Conservation (phyloP, 2,888 invertebrate species). For the Aporophyla nigra region DNA sequence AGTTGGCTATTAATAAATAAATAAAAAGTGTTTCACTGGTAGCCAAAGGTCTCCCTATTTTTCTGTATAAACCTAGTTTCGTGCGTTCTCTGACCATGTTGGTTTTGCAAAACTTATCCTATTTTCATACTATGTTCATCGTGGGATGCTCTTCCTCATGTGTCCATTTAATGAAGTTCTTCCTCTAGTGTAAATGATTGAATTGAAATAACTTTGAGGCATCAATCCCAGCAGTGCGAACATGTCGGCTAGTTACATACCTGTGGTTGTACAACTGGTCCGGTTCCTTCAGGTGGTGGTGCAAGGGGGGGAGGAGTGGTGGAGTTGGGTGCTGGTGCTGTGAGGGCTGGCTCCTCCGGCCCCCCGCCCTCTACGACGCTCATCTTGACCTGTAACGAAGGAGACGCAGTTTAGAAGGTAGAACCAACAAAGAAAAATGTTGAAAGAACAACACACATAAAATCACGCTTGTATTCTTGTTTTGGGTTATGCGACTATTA, state of each 20-base stretch:
- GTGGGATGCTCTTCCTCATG: too few species aligned
- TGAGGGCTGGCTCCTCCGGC: constrained; percentile 76
- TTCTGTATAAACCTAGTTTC: too few species aligned
- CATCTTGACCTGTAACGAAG: constrained; percentile 80
- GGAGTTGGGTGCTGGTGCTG: constrained; percentile 72
- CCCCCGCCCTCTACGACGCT: constrained; percentile 80
- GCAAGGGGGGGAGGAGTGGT: constrained; percentile 61
- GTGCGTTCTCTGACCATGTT: too few species aligned
- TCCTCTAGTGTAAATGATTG: too few species aligned
- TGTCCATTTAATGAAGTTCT: too few species aligned
- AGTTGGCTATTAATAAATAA: too few species aligned
- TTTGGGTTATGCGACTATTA: too few species aligned
- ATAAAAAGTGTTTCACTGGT: too few species aligned
- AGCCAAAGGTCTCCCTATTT: too few species aligned
- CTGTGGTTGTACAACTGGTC: constrained; percentile 44
- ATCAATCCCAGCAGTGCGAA: not conserved
- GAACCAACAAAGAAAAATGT: not conserved
- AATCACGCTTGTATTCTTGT: not conserved
- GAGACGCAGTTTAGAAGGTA: constrained; percentile 1
- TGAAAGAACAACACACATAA: not conserved
- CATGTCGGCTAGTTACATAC: constrained; percentile 27
- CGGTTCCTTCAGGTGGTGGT: constrained; percentile 50
- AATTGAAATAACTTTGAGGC: not conserved
- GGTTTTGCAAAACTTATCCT: too few species aligned
- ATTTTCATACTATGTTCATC: too few species aligned